These are phyloP conservation scores for Vanessa atalanta DNA, from an alignment of 1,140 invertebrate genomes.

Conservation along the genomic window DNA sequence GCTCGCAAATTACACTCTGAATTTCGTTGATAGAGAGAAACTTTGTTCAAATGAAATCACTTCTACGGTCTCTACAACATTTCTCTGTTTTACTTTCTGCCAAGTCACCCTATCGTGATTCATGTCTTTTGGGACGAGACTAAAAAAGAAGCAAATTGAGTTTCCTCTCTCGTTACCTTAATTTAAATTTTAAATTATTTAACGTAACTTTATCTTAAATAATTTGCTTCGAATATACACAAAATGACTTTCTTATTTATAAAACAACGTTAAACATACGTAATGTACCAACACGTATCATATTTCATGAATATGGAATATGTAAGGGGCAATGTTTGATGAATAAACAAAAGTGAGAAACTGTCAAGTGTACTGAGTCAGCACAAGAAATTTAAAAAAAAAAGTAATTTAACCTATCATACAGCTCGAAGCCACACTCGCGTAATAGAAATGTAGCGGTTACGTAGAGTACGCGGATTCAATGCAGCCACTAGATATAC, in stretches of 20 bases:
- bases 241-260: background rate
- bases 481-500: constrained; percentile 58
- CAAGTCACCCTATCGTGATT: constrained; percentile 61
- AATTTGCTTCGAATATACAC: constrained; percentile 5
- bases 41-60: constrained; percentile 77
- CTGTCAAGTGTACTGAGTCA: background rate
- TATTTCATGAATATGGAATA: too few species aligned
- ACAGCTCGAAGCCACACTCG: constrained; percentile 40
- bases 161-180: constrained; percentile 46
- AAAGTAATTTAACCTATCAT: constrained; percentile 36
- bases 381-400: constrained; percentile 9
- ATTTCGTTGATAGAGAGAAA: constrained; percentile 78
- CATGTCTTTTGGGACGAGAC: constrained; percentile 51
- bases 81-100: constrained; percentile 69
- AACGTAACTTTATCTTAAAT: constrained; percentile 21
- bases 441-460: constrained; percentile 64
- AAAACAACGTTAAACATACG: too few species aligned
- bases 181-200: constrained; percentile 48
- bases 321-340: too few species aligned
- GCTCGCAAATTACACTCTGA: constrained; percentile 77
- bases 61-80: constrained; percentile 68
- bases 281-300: too few species aligned
- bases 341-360: background rate
- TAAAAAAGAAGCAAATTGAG: constrained; percentile 52
- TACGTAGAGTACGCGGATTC: constrained; percentile 57